A percentile compares a stretch with the other conserved stretches of the same genome.
Evolutionary conservation across 2,113 vertebrate genomes (phyloP).

Genomic region (Gasterosteus nipponicus): DNA sequence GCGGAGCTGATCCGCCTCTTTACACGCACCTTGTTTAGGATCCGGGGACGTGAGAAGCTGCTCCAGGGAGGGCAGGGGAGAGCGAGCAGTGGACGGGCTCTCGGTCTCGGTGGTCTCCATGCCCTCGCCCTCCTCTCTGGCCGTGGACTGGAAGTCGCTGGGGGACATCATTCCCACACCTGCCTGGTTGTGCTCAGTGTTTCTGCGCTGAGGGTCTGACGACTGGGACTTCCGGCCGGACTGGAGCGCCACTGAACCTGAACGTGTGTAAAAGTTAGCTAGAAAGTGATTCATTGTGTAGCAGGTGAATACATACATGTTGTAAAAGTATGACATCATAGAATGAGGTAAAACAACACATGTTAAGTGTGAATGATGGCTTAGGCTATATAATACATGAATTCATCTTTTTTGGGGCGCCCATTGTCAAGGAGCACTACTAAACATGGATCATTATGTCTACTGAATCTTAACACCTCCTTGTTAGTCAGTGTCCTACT

Average conservation of each 20-base stretch:
- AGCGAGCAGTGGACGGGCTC: slow-evolving; percentile 82
- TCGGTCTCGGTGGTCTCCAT: slow-evolving; percentile 95
- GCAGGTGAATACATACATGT: neutral
- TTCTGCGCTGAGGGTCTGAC: slow-evolving; percentile 79
- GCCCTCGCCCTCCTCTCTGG: slow-evolving; percentile 94
- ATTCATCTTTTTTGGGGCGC: neutral
- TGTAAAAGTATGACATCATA: neutral
- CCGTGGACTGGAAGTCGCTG: slow-evolving; percentile 86
- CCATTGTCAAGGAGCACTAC: neutral
- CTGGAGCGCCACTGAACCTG: slow-evolving; percentile 80
- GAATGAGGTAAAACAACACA: neutral
- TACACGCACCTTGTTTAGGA: slow-evolving; percentile 84
- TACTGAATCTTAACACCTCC: neutral
- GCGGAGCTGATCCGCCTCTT: neutral
- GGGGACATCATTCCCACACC: slow-evolving; percentile 80
- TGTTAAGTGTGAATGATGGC: neutral
- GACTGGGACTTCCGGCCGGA: slow-evolving; percentile 77
- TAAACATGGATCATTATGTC: neutral
- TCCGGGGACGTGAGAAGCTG: slow-evolving; percentile 92
- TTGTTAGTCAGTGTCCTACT: slow-evolving; percentile 30
- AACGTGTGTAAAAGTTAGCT: neutral
- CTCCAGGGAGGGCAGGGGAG: slow-evolving; percentile 87
- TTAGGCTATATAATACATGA: neutral
- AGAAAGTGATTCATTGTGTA: neutral
- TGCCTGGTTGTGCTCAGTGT: slow-evolving; percentile 66